Conservation (phyloP, 53 echinoderm and acorn worm genomes). For the Paracentrotus lividus region DNA sequence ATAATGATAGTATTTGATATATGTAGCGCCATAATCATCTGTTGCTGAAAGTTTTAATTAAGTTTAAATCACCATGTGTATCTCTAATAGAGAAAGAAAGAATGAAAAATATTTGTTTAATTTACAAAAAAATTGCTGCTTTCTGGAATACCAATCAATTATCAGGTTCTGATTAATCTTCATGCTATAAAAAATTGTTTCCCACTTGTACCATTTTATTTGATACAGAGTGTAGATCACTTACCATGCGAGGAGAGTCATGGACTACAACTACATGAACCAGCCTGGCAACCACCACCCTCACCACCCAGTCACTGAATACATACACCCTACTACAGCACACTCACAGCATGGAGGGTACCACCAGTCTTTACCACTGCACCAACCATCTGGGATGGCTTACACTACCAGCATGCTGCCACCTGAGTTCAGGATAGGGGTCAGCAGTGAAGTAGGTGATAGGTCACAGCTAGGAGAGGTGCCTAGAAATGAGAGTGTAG, state of each 20-base stretch:
- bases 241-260: neutral
- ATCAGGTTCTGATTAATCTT: neutral
- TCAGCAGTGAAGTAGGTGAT: neutral
- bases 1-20: too few relatives aligned
- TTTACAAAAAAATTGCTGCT: too few relatives aligned
- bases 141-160: neutral
- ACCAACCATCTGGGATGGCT: conserved; percentile 39
- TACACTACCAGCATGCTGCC: conserved; percentile 24
- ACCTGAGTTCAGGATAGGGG: conserved; percentile 27
- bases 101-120: too few relatives aligned
- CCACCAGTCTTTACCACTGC: conserved; percentile 37
- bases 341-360: conserved; percentile 51
- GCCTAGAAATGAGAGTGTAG: conserved; percentile 27
- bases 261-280: conserved; percentile 67
- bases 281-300: neutral
- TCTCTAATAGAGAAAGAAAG: neutral
- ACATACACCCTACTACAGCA: conserved; percentile 36
- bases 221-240: neutral
- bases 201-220: neutral
- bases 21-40: too few relatives aligned
- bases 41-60: too few relatives aligned
- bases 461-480: conserved; percentile 1
- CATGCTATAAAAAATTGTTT: neutral
- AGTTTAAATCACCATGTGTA: too few relatives aligned
- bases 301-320: conserved; percentile 39